phyloP scores from a whole-genome alignment of 2,113 vertebrate species.

The Pelusios castaneus region DNA sequence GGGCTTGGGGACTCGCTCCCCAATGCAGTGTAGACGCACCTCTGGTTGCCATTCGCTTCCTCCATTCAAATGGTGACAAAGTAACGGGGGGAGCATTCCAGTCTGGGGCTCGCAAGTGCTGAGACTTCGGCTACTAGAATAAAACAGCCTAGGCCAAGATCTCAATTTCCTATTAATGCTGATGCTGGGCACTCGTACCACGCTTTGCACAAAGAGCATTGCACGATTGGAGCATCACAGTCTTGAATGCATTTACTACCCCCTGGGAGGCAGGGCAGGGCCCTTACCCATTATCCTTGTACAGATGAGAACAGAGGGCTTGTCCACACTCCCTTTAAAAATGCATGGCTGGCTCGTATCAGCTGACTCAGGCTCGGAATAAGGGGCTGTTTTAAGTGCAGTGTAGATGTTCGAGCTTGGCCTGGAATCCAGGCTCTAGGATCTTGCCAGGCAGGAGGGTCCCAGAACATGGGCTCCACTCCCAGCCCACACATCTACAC shows the following conservation, averaged over 20 bases:
- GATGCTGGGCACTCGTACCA: not conserved
- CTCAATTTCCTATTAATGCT: not conserved
- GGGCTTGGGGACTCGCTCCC: not conserved
- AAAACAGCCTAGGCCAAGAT: not conserved
- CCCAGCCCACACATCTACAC: not conserved
- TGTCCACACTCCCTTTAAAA: not conserved
- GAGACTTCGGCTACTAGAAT: not conserved
- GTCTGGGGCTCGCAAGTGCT: not conserved
- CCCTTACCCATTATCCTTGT: not conserved
- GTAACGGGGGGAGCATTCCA: not conserved
- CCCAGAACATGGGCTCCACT: not conserved
- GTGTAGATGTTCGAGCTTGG: not conserved
- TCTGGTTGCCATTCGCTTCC: not conserved
- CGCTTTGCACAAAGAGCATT: no score
- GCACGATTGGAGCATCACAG: no score
- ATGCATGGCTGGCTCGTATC: not conserved
- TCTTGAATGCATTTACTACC: no score
- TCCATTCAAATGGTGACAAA: slow-evolving; percentile 2
- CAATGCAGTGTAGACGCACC: not conserved
- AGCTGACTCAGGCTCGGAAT: not conserved
- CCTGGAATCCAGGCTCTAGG: not conserved
- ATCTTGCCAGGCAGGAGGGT: not conserved
- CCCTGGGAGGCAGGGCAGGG: not conserved
- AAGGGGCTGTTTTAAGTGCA: not conserved
- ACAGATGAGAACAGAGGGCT: not conserved